phyloP scores from a whole-genome alignment of 2,797 vertebrate species.

The Melanotaenia nigrans region DNA sequence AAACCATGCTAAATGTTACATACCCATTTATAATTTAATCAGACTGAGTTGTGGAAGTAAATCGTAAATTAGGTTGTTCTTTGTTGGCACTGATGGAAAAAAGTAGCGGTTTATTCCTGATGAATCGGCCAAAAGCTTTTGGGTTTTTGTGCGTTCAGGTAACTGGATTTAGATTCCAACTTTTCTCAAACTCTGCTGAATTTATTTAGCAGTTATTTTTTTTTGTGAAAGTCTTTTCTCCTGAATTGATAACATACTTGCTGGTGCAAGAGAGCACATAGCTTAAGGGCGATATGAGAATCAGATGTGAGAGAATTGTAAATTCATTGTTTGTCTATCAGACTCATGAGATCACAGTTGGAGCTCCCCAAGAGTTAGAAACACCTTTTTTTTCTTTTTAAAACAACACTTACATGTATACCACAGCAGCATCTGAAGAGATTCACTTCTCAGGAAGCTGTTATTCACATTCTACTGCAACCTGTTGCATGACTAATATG shows the following conservation, averaged over 20 bases:
- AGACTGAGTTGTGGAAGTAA: conserved; percentile 12
- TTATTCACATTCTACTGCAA: conserved; percentile 55
- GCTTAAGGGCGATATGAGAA: conserved; percentile 50
- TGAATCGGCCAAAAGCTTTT: conserved; percentile 32
- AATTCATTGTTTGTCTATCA: conserved; percentile 59
- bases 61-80: conserved; percentile 20
- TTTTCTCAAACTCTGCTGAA: conserved; percentile 14
- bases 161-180: conserved; percentile 17
- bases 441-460: conserved; percentile 27
- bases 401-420: conserved; percentile 22
- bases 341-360: conserved; percentile 52
- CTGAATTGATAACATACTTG: conserved; percentile 44
- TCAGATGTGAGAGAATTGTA: conserved; percentile 69
- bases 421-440: conserved; percentile 31
- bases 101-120: conserved; percentile 14
- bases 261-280: conserved; percentile 45
- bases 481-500: conserved; percentile 63
- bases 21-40: conserved; percentile 9
- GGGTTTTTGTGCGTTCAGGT: conserved; percentile 16
- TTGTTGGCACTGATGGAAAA: conserved; percentile 22
- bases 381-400: conserved; percentile 8
- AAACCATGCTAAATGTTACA: background rate
- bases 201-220: conserved; percentile 52
- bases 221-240: conserved; percentile 39
- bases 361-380: conserved; percentile 47